Evolutionary conservation across 35 echinoderm and acorn worm genomes (phyloP), one percentile per base, ranked within the genome.

Genomic region (Hemicentrotus pulcherrimus): DNA sequence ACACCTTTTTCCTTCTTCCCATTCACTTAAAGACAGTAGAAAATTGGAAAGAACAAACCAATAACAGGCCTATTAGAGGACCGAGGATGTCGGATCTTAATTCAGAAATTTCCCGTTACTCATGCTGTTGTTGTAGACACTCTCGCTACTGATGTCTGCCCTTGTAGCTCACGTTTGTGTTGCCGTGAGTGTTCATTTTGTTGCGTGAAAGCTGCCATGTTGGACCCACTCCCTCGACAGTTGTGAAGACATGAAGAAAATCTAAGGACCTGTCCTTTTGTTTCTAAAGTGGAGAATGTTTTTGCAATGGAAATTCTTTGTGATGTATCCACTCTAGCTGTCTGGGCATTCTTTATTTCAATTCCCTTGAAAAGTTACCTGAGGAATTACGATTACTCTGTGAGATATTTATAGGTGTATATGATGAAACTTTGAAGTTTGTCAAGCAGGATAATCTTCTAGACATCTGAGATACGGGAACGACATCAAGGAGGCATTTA

Each of bases 31-130:
- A 78, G 65, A 78, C 65, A 78, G 65, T 78, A 22, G 22, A 78
- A 78, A 78, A 28, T 78, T 2, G 65, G 65, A 78, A 8, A 78
- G 65, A 78, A 78, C 65, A 78, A 78, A 78, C 65, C 65, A 78
- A 78, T 78, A 78, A 78, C 65, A 78, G 65, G 65, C 65, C 65
- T 78, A 78, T 78, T 78, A 78, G 65, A n/a, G 65, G 22, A 78
- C 65, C n/a, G 65, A 78, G 65, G 65, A 78, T 78, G 65, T 78
- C 65, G 19, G 65, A 78, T 90, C 88, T 47, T 90, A 90, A 90
- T 90, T 35, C 33, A 19, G 32, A 90, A 90, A 90, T 90, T 90
- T 90, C 32, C 88, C 32, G 88, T 90, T 90, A 90, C 32, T 90
- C 88, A 90, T 90, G 31, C 88, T 90, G 88, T 33, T 33, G 32